Evolutionary conservation across 2,888 invertebrate genomes (phyloP), one percentile per base, ranked within the genome.

Genomic region (Hedychridium roseum): DNA sequence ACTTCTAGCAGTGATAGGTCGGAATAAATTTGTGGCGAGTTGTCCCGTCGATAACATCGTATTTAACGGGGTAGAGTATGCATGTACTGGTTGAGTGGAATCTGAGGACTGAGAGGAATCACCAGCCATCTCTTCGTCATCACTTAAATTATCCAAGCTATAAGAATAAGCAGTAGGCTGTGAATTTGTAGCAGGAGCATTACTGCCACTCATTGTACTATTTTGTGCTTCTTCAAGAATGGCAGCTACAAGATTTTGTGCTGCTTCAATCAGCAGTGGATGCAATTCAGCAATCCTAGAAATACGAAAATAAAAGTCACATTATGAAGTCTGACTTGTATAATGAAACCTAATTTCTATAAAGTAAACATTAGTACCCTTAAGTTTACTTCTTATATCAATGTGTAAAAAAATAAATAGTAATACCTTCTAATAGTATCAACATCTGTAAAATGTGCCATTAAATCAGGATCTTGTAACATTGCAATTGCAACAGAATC

Each of bases 401-500:
- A 23, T 6, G 23, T 23, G 5, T 23, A 23, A 5, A 23, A 6
- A 23, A 6, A 23, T 6, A 23, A 23, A 30, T 11, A 11, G 4
- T 30, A 12, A 35, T 44, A 57, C 63, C 58, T 56, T 45, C 52
- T 43, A 1, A 64, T 56, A 6, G 87, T 87, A 52, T 86, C 85
- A 1, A 85, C 81, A 68, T 89, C 88, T 1, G 86, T 85, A 45
- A 91, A 80, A 9, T 90, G 87, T 0, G 86, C 84, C 57, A 92
- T 80, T n/a, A 92, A 78, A 64, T 91, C 89, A 12, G 88, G 87
- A 73, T 91, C 90, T 70, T 89, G 88, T 9, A 92, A 81, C 60
- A 91, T 86, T 1, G 90, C 89, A 20, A 91, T 79, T 0, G 90
- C 87, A 9, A 88, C 85, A 27, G 89, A 87, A 73, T 91, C 90